These are phyloP conservation scores for Spinibarbus caldwelli DNA, from an alignment of 2,797 vertebrate species.

Conservation along the genomic window DNA sequence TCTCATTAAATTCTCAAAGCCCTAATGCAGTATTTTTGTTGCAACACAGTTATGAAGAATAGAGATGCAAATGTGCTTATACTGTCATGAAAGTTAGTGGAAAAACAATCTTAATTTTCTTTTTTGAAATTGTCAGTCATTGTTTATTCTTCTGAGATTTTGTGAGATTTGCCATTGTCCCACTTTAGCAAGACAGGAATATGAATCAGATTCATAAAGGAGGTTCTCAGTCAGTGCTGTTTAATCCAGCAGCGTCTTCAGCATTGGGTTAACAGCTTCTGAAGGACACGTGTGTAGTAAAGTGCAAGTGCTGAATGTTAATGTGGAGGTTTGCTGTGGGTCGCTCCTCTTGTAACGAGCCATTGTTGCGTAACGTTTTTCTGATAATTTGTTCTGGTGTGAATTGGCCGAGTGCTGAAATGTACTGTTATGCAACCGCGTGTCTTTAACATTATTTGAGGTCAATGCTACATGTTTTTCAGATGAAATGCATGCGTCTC, in stretches of 20 bases:
- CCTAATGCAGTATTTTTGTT: too few species aligned
- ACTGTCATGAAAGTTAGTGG: too few species aligned
- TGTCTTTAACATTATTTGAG: background rate
- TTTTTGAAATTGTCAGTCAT: too few species aligned
- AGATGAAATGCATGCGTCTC: background rate
- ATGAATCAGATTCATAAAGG: background rate
- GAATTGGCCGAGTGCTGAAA: background rate
- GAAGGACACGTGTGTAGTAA: slow-evolving; percentile 53
- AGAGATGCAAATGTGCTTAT: too few species aligned
- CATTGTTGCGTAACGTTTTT: slow-evolving; percentile 6
- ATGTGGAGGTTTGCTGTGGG: too few species aligned
- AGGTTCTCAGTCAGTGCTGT: background rate
- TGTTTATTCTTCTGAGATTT: too few species aligned
- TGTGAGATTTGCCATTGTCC: too few species aligned
- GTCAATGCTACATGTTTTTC: background rate
- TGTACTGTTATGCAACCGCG: background rate
- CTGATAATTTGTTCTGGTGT: background rate
- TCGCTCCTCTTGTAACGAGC: background rate
- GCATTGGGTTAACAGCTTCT: slow-evolving; percentile 51
- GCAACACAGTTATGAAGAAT: too few species aligned
- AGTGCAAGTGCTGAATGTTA: slow-evolving; percentile 10
- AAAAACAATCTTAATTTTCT: too few species aligned
- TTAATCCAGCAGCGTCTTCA: slow-evolving; percentile 42
- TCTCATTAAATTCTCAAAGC: too few species aligned
- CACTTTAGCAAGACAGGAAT: background rate